Evolutionary conservation across 2,888 invertebrate species (phyloP).

Genomic region (Graphium colonna): DNA sequence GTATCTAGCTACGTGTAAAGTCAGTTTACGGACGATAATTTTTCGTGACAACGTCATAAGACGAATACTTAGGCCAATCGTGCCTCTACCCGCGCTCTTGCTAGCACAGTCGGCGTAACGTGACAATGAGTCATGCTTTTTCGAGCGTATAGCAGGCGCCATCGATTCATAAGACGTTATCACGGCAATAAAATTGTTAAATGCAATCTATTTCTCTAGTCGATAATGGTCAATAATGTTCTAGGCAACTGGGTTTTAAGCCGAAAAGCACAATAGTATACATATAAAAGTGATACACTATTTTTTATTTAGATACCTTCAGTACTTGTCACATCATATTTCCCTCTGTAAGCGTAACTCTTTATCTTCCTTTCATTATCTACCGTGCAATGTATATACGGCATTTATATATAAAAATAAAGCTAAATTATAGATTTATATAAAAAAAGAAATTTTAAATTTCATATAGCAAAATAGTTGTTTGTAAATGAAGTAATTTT

Average conservation of each 20-base stretch:
- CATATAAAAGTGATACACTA: neutral
- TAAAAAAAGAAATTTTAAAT: no score
- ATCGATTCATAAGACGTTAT: no score
- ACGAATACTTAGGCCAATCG: no score
- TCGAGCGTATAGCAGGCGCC: no score
- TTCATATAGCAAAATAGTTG: no score
- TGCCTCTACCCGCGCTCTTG: no score
- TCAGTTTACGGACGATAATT: no score
- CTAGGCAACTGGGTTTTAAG: constrained; percentile 5
- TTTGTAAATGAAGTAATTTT: neutral
- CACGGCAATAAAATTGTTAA: constrained; percentile 17
- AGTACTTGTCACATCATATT: neutral
- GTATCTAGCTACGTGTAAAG: no score
- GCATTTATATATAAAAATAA: constrained; percentile 12
- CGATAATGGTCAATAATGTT: constrained; percentile 3
- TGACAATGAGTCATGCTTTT: no score
- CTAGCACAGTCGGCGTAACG: no score
- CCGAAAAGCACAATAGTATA: constrained; percentile 9
- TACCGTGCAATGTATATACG: constrained; percentile 4
- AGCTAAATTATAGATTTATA: no score
- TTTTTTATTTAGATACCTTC: neutral
- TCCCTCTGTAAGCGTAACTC: neutral
- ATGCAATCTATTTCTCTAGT: constrained; percentile 19
- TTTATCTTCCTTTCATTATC: constrained; percentile 5
- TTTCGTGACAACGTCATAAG: no score